Percentiles rank a stretch among this genome's conserved stretches.
These are phyloP conservation scores for Contarinia nasturtii DNA, from an alignment of 1,140 invertebrate genomes.

Conservation along the genomic window DNA sequence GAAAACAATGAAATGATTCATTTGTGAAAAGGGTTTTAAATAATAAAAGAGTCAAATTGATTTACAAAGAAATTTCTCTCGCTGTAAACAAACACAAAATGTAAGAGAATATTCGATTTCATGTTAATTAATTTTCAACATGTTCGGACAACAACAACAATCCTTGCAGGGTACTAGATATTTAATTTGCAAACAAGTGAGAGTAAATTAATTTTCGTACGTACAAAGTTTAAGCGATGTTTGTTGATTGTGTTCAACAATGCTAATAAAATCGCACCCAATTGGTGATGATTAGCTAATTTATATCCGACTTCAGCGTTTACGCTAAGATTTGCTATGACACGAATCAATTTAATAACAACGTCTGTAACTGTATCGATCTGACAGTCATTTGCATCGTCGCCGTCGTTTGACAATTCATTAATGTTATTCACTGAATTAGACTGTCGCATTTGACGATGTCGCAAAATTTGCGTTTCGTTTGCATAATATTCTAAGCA, in stretches of 20 bases:
- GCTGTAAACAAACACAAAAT: not conserved
- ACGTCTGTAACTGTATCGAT: slow-evolving; percentile 23
- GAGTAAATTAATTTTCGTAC: not conserved
- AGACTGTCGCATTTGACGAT: slow-evolving; percentile 4
- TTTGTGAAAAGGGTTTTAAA: not conserved
- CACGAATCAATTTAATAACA: slow-evolving; percentile 33
- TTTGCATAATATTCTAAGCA: slow-evolving; percentile 15
- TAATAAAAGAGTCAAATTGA: not conserved
- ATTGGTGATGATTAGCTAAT: slow-evolving; percentile 20
- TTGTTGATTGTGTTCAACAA: slow-evolving; percentile 9
- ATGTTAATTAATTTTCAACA: no score
- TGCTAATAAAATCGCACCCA: slow-evolving; percentile 17
- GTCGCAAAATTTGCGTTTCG: slow-evolving; percentile 5
- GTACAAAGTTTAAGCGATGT: slow-evolving; percentile 2
- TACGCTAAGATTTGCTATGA: slow-evolving; percentile 54
- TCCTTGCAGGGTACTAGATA: no score
- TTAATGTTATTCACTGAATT: not conserved
- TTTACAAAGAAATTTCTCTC: not conserved
- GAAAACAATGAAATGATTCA: not conserved
- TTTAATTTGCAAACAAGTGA: no score
- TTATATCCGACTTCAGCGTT: slow-evolving; percentile 42
- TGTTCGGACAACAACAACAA: no score
- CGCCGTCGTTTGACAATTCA: no score
- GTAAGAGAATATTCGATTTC: no score
- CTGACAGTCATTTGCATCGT: no score